Evolutionary conservation across 2,113 vertebrate genomes (phyloP).

Genomic region (Dipodomys ordii): DNA sequence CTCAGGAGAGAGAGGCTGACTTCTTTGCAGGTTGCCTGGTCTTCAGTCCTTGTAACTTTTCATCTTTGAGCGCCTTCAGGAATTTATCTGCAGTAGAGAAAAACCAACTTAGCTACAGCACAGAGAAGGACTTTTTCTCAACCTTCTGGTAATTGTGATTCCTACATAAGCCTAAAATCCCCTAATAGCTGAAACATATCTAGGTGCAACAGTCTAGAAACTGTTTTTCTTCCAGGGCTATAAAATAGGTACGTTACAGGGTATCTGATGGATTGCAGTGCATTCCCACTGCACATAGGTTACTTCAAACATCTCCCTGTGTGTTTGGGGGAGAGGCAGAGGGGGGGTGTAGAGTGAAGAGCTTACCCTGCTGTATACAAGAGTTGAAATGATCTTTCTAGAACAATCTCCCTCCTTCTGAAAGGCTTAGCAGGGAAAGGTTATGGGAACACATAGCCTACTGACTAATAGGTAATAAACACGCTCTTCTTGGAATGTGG

Average conservation of each 20-base stretch:
- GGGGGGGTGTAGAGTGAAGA: no score
- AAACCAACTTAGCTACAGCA: constrained; percentile 42
- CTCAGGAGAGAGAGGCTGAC: constrained; percentile 44
- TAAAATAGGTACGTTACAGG: not conserved
- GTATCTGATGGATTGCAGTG: not conserved
- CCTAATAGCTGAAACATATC: not conserved
- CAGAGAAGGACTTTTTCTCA: not conserved
- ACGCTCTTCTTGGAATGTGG: not conserved
- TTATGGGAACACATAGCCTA: not conserved
- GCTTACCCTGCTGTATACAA: not conserved
- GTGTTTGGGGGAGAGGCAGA: no score
- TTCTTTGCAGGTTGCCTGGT: constrained; percentile 81
- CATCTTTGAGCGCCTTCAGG: constrained; percentile 85
- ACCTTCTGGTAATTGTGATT: not conserved
- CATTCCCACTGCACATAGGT: not conserved
- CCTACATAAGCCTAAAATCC: not conserved
- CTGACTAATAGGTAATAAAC: not conserved
- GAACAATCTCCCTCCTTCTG: not conserved
- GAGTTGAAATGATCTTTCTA: constrained; percentile 6
- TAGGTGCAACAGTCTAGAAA: not conserved
- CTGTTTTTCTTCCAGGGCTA: not conserved
- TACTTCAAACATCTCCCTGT: not conserved
- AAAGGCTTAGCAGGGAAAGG: not conserved
- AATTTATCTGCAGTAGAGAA: constrained; percentile 84
- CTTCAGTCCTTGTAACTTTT: constrained; percentile 85